These are phyloP conservation scores for Seriola dumerili DNA, from an alignment of 2,113 vertebrate genomes.

Conservation along the genomic window DNA sequence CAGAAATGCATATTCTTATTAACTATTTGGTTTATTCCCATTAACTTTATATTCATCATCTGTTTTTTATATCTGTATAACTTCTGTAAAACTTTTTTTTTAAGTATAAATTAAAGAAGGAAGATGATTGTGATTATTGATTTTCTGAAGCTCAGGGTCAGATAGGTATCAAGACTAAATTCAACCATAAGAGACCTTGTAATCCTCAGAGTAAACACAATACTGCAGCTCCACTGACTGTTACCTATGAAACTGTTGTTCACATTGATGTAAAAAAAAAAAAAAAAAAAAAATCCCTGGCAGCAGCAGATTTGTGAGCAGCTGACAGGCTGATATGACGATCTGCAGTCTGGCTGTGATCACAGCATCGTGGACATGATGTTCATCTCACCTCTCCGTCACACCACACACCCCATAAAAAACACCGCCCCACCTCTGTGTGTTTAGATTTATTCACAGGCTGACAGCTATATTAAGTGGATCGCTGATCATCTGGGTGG, in stretches of 20 bases:
- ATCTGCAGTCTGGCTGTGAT: slow-evolving; percentile 15
- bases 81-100: no score
- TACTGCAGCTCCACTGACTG: background rate
- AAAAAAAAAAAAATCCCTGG: no score
- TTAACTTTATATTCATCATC: no score
- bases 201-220: background rate
- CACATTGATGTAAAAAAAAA: no score
- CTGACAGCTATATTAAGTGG: slow-evolving; percentile 24
- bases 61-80: no score
- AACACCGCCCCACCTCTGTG: background rate
- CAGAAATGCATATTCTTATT: no score
- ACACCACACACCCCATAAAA: slow-evolving; percentile 36
- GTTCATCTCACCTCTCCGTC: slow-evolving; percentile 15
- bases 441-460: slow-evolving; percentile 19
- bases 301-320: slow-evolving; percentile 18
- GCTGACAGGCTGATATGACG: slow-evolving; percentile 32
- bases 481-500: slow-evolving; percentile 14
- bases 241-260: background rate
- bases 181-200: background rate
- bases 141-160: background rate
- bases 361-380: background rate
- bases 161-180: background rate
- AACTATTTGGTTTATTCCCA: no score
- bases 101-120: no score
- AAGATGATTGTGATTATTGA: no score